Percentiles rank a stretch among this genome's conserved stretches.
Conservation (phyloP, 2,797 vertebrate species). For the Aplochiton taeniatus region DNA sequence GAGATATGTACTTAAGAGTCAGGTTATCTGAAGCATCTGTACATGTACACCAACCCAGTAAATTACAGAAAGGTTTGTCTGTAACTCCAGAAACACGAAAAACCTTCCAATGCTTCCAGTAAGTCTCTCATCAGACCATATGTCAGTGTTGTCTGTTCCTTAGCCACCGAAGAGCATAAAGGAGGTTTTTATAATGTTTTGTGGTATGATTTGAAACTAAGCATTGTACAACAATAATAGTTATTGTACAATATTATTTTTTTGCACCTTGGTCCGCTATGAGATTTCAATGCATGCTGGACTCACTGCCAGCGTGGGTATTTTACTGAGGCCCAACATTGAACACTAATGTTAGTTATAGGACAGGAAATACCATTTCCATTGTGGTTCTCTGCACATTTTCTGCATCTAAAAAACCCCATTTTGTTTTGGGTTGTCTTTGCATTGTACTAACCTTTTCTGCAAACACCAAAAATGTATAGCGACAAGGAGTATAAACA, state of each 20-base stretch:
- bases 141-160: constrained; percentile 30
- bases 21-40: neutral
- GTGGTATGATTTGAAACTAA: constrained; percentile 46
- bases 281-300: constrained; percentile 37
- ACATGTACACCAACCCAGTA: constrained; percentile 24
- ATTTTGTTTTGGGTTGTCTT: constrained; percentile 21
- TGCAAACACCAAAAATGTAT: constrained; percentile 57
- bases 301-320: neutral
- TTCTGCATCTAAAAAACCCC: neutral
- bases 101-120: too few species aligned
- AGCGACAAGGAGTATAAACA: constrained; percentile 44
- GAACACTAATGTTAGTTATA: constrained; percentile 62
- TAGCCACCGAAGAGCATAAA: constrained; percentile 28
- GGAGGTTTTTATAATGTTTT: constrained; percentile 13
- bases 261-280: constrained; percentile 60
- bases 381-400: neutral
- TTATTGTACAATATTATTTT: constrained; percentile 29
- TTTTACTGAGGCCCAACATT: constrained; percentile 49
- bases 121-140: constrained; percentile 14
- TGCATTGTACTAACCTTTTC: constrained; percentile 42
- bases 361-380: constrained; percentile 19
- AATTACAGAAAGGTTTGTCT: neutral
- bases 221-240: constrained; percentile 24
- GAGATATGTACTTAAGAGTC: constrained; percentile 25
- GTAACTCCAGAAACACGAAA: too few species aligned